These are phyloP conservation scores for Epizoanthus illoricatus DNA, from an alignment of 92 coral and sea anemone genomes.

Conservation along the genomic window DNA sequence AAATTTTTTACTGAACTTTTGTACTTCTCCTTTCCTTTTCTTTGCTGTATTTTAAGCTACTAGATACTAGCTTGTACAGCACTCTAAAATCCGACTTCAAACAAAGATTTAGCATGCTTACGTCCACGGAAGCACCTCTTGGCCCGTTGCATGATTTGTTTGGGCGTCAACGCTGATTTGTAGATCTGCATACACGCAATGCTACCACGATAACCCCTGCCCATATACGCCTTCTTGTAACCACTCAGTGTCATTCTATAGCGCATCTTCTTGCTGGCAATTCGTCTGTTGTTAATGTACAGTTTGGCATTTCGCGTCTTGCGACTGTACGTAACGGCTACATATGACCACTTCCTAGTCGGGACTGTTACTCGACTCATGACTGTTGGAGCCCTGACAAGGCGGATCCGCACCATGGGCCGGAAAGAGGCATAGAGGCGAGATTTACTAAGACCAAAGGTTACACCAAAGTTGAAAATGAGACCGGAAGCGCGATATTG, in stretches of 20 bases:
- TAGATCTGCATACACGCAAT: constrained; percentile 54
- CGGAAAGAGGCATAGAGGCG: constrained; percentile 30
- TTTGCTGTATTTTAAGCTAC: too few relatives aligned
- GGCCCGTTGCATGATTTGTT: constrained; percentile 36
- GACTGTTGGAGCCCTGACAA: not conserved
- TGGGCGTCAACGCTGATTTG: constrained; percentile 28
- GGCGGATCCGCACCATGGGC: not conserved
- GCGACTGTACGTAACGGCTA: constrained; percentile 16
- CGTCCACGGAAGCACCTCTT: constrained; percentile 47
- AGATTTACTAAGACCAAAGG: constrained; percentile 18
- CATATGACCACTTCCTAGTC: constrained; percentile 24
- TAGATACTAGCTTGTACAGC: too few relatives aligned
- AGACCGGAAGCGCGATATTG: constrained; percentile 5
- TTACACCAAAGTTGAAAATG: constrained; percentile 18
- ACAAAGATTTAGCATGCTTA: constrained; percentile 4
- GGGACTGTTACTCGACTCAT: constrained; percentile 5
- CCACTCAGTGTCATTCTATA: constrained; percentile 5
- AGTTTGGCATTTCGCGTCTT: not conserved
- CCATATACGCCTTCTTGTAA: constrained; percentile 8
- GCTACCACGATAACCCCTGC: constrained; percentile 32
- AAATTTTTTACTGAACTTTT: too few relatives aligned
- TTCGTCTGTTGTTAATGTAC: constrained; percentile 4
- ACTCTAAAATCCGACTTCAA: not conserved
- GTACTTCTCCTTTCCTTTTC: too few relatives aligned
- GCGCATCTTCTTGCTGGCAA: not conserved